These are phyloP conservation scores for Anolis apletophallus DNA, from an alignment of 2,797 vertebrate species.

Conservation along the genomic window DNA sequence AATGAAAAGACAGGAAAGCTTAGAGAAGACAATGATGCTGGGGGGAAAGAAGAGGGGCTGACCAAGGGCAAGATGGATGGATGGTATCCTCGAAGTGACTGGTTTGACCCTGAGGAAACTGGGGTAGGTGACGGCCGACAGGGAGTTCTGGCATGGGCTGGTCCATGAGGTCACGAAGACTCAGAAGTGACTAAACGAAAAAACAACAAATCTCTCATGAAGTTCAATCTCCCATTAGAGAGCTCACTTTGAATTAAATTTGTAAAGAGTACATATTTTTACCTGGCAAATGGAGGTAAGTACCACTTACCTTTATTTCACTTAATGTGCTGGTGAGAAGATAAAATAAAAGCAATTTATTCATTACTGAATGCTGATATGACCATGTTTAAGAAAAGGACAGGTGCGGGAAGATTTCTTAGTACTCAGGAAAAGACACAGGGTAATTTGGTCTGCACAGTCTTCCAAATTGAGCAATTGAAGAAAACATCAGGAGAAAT, in stretches of 20 bases:
- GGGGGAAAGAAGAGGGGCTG: no score
- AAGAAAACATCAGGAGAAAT: slow-evolving; percentile 21
- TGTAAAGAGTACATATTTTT: not conserved
- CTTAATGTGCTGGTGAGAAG: not conserved
- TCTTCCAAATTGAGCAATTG: slow-evolving; percentile 17
- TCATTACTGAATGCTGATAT: not conserved
- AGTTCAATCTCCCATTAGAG: not conserved
- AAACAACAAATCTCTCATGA: no score
- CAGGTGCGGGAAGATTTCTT: not conserved
- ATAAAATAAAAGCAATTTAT: not conserved
- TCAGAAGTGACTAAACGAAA: no score
- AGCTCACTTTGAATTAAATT: not conserved
- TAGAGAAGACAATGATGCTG: no score
- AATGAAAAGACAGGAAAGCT: no score
- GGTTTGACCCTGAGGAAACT: no score
- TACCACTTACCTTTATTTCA: not conserved
- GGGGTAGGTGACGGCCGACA: no score
- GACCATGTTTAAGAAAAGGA: not conserved
- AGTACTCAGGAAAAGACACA: not conserved
- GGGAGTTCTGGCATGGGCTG: no score
- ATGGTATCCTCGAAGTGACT: no score
- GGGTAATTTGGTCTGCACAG: slow-evolving; percentile 15
- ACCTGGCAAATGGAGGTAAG: not conserved
- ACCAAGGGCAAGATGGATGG: no score
- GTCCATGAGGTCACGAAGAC: no score